phyloP scores from a whole-genome alignment of 2,113 vertebrate genomes.

The Synodontis membranacea region DNA sequence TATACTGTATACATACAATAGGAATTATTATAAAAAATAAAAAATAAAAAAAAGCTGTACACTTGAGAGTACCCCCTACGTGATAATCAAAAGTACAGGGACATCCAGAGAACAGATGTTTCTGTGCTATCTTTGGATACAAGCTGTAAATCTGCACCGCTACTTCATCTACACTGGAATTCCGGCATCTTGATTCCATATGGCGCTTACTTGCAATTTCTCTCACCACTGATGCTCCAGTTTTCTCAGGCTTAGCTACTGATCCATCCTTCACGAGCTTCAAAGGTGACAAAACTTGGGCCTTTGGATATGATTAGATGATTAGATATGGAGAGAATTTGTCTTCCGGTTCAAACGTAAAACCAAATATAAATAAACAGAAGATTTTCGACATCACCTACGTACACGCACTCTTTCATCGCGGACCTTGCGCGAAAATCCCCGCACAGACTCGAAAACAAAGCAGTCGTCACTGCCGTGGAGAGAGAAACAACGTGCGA shows the following conservation, averaged over 20 bases:
- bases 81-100: background rate
- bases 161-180: slow-evolving; percentile 19
- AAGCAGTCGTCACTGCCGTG: background rate
- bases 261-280: slow-evolving; percentile 32
- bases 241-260: slow-evolving; percentile 43
- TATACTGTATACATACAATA: background rate
- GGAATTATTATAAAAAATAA: background rate
- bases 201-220: slow-evolving; percentile 26
- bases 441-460: background rate
- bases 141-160: slow-evolving; percentile 11
- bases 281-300: slow-evolving; percentile 23
- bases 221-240: slow-evolving; percentile 35
- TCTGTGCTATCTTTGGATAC: background rate
- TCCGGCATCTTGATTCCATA: slow-evolving; percentile 45
- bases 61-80: background rate
- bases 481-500: background rate
- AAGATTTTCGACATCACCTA: background rate
- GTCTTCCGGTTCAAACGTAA: slow-evolving; percentile 20
- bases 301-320: slow-evolving; percentile 14
- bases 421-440: background rate
- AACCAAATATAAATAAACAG: background rate
- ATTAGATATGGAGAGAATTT: slow-evolving; percentile 9
- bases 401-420: background rate
- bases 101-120: background rate
- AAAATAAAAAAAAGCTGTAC: background rate